Percentiles rank a stretch among this genome's conserved stretches.
phyloP scores from a whole-genome alignment of 2,888 invertebrate genomes.

The Drosophila bunnanda region DNA sequence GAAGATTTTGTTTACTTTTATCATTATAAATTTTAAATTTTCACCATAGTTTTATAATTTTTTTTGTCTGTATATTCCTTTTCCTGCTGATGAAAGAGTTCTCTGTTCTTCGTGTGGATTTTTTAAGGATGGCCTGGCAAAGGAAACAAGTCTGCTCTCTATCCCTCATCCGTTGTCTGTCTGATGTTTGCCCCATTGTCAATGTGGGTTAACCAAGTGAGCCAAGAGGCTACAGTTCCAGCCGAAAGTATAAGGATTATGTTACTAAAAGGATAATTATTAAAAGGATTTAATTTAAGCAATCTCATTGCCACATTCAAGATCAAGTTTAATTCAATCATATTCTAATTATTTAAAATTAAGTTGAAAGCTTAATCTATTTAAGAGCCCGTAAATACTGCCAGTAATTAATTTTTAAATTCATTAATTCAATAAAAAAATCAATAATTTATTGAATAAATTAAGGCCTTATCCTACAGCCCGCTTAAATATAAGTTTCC shows the following conservation, averaged over 20 bases:
- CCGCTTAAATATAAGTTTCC: too few relatives aligned
- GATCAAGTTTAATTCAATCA: too few relatives aligned
- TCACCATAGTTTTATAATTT: neutral
- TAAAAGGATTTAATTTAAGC: neutral
- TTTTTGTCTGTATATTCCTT: neutral
- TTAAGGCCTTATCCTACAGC: too few relatives aligned
- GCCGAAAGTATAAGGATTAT: neutral
- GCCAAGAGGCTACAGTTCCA: conserved; percentile 48
- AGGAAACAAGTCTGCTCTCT: conserved; percentile 20
- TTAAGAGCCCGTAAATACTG: too few relatives aligned
- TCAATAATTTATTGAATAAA: too few relatives aligned
- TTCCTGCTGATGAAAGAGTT: conserved; percentile 46
- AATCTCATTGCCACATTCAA: neutral
- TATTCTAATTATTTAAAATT: too few relatives aligned
- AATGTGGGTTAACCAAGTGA: conserved; percentile 73
- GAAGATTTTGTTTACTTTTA: too few relatives aligned
- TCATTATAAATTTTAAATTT: neutral
- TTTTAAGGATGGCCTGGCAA: conserved; percentile 34
- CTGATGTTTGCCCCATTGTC: conserved; percentile 56
- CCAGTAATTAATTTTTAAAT: too few relatives aligned
- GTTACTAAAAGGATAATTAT: too few relatives aligned
- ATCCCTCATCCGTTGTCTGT: conserved; percentile 17
- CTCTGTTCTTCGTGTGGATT: conserved; percentile 31
- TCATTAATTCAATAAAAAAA: too few relatives aligned
- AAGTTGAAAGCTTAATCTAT: too few relatives aligned